Evolutionary conservation across 2,113 vertebrate species (phyloP).

Genomic region (human (Homo sapiens)): DNA sequence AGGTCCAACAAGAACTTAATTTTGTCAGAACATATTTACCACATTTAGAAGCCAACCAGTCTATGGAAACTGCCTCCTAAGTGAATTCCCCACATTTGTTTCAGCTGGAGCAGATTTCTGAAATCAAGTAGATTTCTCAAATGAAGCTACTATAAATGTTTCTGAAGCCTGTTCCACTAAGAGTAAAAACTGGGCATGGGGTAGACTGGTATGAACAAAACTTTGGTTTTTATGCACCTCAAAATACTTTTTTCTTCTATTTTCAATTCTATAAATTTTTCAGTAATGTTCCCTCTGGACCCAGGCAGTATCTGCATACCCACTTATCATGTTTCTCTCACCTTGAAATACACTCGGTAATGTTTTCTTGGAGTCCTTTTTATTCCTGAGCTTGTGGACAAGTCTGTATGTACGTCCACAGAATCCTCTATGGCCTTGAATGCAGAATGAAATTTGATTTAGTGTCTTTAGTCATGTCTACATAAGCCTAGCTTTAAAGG

Average conservation of each 20-base stretch:
- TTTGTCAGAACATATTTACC: neutral
- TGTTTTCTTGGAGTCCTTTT: neutral
- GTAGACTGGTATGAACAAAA: neutral
- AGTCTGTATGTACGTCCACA: neutral
- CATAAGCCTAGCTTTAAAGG: conserved; percentile 39
- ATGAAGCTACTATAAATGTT: neutral
- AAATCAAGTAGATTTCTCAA: neutral
- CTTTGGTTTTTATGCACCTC: neutral
- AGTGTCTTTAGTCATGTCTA: conserved; percentile 59
- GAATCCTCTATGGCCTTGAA: neutral
- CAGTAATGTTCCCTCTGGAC: neutral
- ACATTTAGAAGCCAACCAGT: neutral
- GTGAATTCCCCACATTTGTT: neutral
- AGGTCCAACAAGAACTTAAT: neutral
- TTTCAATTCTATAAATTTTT: neutral
- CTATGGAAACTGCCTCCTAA: neutral
- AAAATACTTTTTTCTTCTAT: neutral
- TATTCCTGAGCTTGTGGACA: neutral
- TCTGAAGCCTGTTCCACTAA: neutral
- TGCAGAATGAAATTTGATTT: conserved; percentile 32
- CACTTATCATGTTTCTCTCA: neutral
- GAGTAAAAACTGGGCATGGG: neutral
- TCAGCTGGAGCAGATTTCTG: neutral
- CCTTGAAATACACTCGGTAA: neutral
- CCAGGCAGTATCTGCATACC: neutral